Conservation (phyloP, 2,888 invertebrate species). For the Lordiphosa fenestrarum region DNA sequence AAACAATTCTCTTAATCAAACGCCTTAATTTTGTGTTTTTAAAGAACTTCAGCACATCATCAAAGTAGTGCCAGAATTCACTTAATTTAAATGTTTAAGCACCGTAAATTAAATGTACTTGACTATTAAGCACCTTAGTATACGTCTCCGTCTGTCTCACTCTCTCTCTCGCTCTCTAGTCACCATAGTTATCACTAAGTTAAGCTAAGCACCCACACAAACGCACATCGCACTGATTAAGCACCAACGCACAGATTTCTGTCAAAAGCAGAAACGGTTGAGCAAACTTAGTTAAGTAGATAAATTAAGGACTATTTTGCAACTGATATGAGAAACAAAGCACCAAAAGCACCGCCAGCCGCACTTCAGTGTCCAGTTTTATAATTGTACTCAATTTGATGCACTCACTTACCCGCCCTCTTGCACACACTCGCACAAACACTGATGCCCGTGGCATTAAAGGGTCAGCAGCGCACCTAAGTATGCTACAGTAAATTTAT, state of each 20-base stretch:
- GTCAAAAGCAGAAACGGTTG: background rate
- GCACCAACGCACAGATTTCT: conserved; percentile 13
- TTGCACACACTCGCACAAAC: background rate
- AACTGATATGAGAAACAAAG: conserved; percentile 2
- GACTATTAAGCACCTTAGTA: conserved; percentile 59
- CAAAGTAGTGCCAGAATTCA: conserved; percentile 40
- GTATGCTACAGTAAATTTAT: conserved; percentile 24
- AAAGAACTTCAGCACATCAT: conserved; percentile 18
- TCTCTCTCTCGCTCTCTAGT: background rate
- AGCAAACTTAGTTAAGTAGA: conserved; percentile 4
- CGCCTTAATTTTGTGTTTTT: conserved; percentile 22
- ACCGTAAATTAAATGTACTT: conserved; percentile 57
- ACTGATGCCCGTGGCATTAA: conserved; percentile 22
- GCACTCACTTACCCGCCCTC: conserved; percentile 8
- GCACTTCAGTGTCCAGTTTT: conserved; percentile 27
- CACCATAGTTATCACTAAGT: conserved; percentile 25
- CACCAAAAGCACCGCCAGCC: conserved; percentile 1
- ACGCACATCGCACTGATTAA: conserved; percentile 8
- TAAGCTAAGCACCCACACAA: conserved; percentile 21
- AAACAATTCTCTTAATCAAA: conserved; percentile 37
- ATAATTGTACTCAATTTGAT: conserved; percentile 63
- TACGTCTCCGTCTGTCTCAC: conserved; percentile 27
- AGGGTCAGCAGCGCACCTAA: conserved; percentile 35
- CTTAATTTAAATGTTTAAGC: conserved; percentile 51
- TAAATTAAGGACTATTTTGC: background rate